Base-by-base conservation (phyloP, 2,797 vertebrate genomes). In the Thaleichthys pacificus region DNA sequence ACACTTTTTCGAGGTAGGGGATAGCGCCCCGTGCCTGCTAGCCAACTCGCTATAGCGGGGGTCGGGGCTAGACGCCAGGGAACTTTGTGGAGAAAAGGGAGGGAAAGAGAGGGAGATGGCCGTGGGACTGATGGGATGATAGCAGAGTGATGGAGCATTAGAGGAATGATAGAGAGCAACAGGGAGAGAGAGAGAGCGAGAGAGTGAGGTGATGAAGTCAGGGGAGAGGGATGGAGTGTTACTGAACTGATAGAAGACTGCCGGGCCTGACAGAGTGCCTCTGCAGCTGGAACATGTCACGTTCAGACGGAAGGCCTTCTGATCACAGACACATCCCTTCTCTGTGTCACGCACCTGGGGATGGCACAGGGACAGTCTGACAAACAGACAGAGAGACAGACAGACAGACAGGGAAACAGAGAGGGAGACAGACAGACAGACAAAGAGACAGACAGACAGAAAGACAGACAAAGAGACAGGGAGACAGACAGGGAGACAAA, bases 191-290 rank as follows among this genome's bases (percentile, higher is more conserved):
- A 5, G 38, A 24, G 35, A 64, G 62, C n/a, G 62, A 4, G 61
- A 62, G 35, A 35, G 35, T n/a, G 32, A 9, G n/a, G 63, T 42
- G 21, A 26, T 15, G 42, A 22, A 3, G 22, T 49, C 42, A 7
- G 22, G 8, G n/a, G 1, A 14, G 17, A 11, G 58, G 9, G 58
- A 61, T 61, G 28, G 67, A 42, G 56, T 58, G 51, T 12, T 57
- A 14, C 30, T 22, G n/a, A 30, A 57, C 74, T 68, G 67, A 57
- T 74, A 56, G 83, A 86, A 74, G 82, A 68, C 66, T 79, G 82
- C 76, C 78, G 82, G 77, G 61, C 60, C 71, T 28, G 49, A 83
- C 72, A 61, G 77, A 65, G 73, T 49, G 22, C 35, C 63, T 73
- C 32, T 35, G 64, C 69, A 49, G 72, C 14, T 82, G 70, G 56